Base-by-base conservation (phyloP, 2,797 vertebrate species). In the Halcyon chelicuti region DNA sequence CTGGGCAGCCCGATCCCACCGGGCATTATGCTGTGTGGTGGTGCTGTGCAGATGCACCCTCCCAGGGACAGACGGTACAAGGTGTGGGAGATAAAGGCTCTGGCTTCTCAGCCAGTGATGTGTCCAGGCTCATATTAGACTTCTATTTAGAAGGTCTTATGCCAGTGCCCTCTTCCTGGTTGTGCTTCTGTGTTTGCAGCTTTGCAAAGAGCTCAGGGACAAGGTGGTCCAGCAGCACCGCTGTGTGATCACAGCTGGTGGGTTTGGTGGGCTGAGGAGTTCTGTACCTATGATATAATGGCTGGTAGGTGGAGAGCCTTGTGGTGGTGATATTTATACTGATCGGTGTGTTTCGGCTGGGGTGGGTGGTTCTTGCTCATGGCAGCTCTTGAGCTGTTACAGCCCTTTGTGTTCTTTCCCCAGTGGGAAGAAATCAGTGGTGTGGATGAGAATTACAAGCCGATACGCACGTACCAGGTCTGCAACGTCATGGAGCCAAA, bases 391-490 rank as follows among this genome's bases (percentile, higher is more conserved):
- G 10, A 60, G 86, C 63, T 35, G 17, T 76, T 14, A 67, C 57
- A 54, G 79, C 44, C 70, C 70, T 86, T 25, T 95, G 63, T 94
- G 73, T 88, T 86, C 80, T 93, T 57, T 93, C 93, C 47, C 46
- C 97, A 99, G 99, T 99, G 99, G 99, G 99, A 99, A 96, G 99
- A 99, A 97, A 99, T 99, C 97, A 99, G 99, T 0, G 99, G 99
- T 0, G 99, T 99, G 60, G 99, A 99, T 83, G 99, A 99, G 91
- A 98, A 99, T 88, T 98, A 99, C 98, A 99, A 98, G 84, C 99
- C 99, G 0, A 99, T 99, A 60, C 98, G 99, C 74, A 99, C 99
- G 0, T 99, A 99, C 97, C 99, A 99, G 98, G 99, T 99, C 60
- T 99, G 99, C 96, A 99, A 99, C 0, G 99, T 99, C 95, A 99